Percentiles rank a stretch among this genome's conserved stretches.
These are phyloP conservation scores for Caenorhabditis inopinata DNA, from an alignment of 1,140 invertebrate species.

Conservation along the genomic window DNA sequence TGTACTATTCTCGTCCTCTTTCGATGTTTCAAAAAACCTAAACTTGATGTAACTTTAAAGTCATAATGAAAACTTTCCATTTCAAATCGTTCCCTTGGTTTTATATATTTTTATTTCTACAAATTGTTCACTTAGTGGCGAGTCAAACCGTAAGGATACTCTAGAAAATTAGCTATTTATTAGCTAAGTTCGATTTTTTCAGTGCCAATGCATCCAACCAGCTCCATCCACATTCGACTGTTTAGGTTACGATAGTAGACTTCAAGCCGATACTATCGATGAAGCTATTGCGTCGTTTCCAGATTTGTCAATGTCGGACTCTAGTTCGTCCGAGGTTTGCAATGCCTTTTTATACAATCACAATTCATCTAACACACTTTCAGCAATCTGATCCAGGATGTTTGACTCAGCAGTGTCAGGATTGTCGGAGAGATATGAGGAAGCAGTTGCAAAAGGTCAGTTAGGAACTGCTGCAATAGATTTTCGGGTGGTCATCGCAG, in stretches of 20 bases:
- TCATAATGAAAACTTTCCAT: no score
- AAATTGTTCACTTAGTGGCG: background rate
- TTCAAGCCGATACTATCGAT: constrained; percentile 21
- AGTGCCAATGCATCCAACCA: constrained; percentile 26
- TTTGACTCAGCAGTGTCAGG: background rate
- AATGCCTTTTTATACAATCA: background rate
- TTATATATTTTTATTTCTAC: background rate
- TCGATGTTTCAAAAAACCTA: background rate
- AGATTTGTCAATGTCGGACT: constrained; percentile 1
- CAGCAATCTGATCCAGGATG: background rate
- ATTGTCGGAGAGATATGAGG: constrained; percentile 27
- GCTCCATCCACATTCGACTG: constrained; percentile 21
- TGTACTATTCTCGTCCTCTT: background rate
- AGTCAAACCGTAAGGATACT: background rate
- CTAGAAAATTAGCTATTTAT: no score
- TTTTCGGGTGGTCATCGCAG: background rate
- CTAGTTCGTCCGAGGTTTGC: background rate
- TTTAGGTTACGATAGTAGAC: constrained; percentile 2
- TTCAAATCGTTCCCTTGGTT: background rate
- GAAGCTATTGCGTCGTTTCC: constrained; percentile 25
- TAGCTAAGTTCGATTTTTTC: background rate
- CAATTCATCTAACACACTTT: background rate
- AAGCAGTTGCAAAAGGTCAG: constrained; percentile 11
- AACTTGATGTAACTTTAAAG: no score
- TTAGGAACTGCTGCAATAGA: no score